phyloP scores from a whole-genome alignment of 2,113 vertebrate species.

The Shinisaurus crocodilurus region DNA sequence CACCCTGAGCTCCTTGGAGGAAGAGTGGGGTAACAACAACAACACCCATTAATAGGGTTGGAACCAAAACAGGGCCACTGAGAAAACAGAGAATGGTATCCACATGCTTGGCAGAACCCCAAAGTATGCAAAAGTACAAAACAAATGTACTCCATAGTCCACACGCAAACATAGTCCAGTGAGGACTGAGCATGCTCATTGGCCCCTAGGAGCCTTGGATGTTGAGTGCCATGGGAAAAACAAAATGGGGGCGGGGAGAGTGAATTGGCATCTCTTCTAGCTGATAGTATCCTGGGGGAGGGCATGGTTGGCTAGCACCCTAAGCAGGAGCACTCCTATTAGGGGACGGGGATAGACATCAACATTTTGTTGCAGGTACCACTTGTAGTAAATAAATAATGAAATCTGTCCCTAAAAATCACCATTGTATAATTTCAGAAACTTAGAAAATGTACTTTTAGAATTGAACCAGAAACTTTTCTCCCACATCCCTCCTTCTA shows the following conservation, averaged over 20 bases:
- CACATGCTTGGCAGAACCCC: not conserved
- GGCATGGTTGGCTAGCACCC: too few species aligned
- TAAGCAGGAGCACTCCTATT: not conserved
- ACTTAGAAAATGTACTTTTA: too few species aligned
- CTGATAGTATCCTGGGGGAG: too few species aligned
- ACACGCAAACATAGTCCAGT: not conserved
- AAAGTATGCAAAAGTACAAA: not conserved
- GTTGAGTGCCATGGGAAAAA: not conserved
- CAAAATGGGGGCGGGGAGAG: not conserved
- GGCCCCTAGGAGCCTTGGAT: not conserved
- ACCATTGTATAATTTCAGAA: too few species aligned
- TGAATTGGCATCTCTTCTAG: not conserved
- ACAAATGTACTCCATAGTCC: too few species aligned
- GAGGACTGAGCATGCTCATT: not conserved
- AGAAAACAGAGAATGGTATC: not conserved
- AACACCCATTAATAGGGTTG: too few species aligned
- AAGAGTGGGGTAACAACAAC: too few species aligned
- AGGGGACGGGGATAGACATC: not conserved
- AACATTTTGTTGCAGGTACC: not conserved
- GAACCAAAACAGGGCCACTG: too few species aligned
- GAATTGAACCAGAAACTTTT: too few species aligned
- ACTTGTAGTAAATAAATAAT: not conserved
- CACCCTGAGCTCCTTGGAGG: not conserved
- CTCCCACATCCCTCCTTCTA: too few species aligned
- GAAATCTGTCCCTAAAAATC: not conserved